Base-by-base conservation (phyloP, 92 coral and sea anemone species). In the Anthopleura xanthogrammica region DNA sequence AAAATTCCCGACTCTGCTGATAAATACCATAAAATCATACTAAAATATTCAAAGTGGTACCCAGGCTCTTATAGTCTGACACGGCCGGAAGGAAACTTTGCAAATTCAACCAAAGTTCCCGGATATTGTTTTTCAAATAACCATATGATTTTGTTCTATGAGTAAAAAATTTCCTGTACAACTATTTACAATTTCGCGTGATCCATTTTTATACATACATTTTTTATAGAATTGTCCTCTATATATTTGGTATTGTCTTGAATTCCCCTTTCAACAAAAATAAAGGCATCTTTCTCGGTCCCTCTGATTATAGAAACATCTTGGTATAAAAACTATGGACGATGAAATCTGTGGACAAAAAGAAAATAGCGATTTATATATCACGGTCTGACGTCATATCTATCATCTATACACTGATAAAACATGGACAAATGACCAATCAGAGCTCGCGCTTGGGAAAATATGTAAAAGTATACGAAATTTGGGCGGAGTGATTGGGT, bases 291-390 rank as follows among this genome's bases (percentile, higher is more conserved):
- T 62, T 62, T 62, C 55, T 66, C 23, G 17, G 77, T 81, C 83
- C 84, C 84, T 1, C 17, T 23, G 11, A 43, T 76, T 40, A 75
- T 81, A 81, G 57, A 71, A 81, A 68, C 64, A 52, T 68, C 60
- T 50, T 66, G 74, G 77, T 81, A 81, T 68, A 66, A 91, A 93
- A 90, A 82, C 91, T 91, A 93, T 82, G 97, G 97, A 48, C 97
- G 97, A 71, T 93, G 97, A 86, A 93, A 93, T 77, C 97, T 93
- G 91, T 71, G 83, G 82, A 77, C n/a, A 41, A 79, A 89, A 58
- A 75, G 16, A 80, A 36, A 83, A 36, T 46, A 41, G 12, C n/a
- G n/a, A 29, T 12, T 24, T 20, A 11, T 85, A 36, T 36, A 41
- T 46, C 50, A 46, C 50, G 9, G 50, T 46, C 7, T 46, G 50